A percentile compares a stretch with the other conserved stretches of the same genome.
phyloP scores from a whole-genome alignment of 2,888 invertebrate genomes.

The Patella pellucida region DNA sequence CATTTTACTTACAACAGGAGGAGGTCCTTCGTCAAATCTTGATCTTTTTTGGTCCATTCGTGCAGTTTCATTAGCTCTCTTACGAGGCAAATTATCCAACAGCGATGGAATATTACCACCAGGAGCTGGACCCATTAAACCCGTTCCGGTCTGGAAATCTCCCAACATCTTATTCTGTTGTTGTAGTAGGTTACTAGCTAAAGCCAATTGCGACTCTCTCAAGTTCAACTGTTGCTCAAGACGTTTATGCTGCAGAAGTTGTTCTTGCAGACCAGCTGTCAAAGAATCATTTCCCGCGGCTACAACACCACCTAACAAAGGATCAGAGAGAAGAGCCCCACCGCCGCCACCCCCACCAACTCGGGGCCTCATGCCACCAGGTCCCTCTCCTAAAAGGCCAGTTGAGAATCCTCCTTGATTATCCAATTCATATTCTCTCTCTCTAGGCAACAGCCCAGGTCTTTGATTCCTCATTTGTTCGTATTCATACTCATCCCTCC shows the following conservation, averaged over 20 bases:
- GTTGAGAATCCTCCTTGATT: too few relatives aligned
- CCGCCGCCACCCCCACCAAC: conserved; percentile 15
- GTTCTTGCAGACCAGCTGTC: conserved; percentile 19
- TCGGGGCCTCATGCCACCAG: conserved; percentile 15
- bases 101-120: conserved; percentile 18
- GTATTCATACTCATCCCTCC: background rate
- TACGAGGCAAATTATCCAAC: conserved; percentile 9
- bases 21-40: background rate
- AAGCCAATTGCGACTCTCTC: conserved; percentile 34
- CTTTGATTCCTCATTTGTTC: background rate
- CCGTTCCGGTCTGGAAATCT: conserved; percentile 8
- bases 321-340: conserved; percentile 2
- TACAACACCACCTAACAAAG: conserved; percentile 6
- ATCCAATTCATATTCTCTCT: too few relatives aligned
- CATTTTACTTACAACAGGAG: background rate
- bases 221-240: conserved; percentile 30
- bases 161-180: conserved; percentile 29
- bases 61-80: background rate
- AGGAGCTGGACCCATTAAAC: conserved; percentile 8
- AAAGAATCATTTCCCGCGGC: background rate
- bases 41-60: background rate
- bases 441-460: too few relatives aligned
- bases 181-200: conserved; percentile 38
- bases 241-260: conserved; percentile 29
- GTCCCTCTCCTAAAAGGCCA: conserved; percentile 24